Percentiles rank a stretch among this genome's conserved stretches.
These are phyloP conservation scores for Platyura marginata DNA, from an alignment of 1,140 invertebrate species.

Conservation along the genomic window DNA sequence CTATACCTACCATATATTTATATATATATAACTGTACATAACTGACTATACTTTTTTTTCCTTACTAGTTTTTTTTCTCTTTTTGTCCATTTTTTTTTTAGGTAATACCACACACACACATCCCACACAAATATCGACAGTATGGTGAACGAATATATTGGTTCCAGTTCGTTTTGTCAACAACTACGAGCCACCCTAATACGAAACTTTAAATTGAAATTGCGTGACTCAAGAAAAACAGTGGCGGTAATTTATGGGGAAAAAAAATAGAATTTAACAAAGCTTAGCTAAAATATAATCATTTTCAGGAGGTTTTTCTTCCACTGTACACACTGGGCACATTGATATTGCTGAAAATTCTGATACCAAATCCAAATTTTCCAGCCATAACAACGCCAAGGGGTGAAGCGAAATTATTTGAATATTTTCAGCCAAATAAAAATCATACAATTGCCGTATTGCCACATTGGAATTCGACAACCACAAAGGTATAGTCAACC, in stretches of 20 bases:
- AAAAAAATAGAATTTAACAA: neutral
- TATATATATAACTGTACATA: no score
- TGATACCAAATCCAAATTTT: constrained; percentile 55
- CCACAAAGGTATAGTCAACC: constrained; percentile 16
- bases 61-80: no score
- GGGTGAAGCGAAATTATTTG: constrained; percentile 35
- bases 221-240: constrained; percentile 50
- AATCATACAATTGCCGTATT: constrained; percentile 47
- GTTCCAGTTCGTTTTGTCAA: constrained; percentile 26
- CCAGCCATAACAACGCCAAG: constrained; percentile 39
- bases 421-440: constrained; percentile 35
- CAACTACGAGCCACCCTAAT: constrained; percentile 50
- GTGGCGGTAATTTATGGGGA: constrained; percentile 46
- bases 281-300: neutral
- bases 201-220: constrained; percentile 49
- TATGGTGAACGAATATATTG: neutral
- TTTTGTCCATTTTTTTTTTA: no score
- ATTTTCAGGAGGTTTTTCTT: constrained; percentile 47
- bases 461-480: constrained; percentile 23
- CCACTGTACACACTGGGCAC: constrained; percentile 52
- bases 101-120: no score
- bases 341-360: constrained; percentile 47
- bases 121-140: no score
- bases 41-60: no score
- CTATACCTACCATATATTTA: no score